Base-by-base conservation (phyloP, 2,888 invertebrate genomes). In the Bedellia somnulentella region DNA sequence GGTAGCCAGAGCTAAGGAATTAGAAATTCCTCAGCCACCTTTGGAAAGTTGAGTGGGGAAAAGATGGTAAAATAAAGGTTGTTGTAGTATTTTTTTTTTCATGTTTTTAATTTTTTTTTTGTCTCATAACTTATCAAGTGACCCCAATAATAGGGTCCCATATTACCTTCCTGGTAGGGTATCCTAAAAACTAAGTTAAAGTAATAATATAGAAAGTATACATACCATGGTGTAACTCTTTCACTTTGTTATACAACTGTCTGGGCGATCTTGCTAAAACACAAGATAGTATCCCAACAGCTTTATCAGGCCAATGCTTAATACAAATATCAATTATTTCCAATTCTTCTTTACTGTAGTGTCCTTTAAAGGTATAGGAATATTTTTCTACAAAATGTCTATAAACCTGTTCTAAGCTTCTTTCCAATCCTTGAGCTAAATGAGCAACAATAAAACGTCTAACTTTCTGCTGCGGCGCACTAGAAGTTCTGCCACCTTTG, bases 241-340 rank as follows among this genome's bases (percentile, higher is more conserved):
- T 26, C 14, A 57, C 35, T 38, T 47, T 52, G 36, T 53, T 57
- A 35, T 56, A 57, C 18, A 66, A 53, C 8, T 56, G 57, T 39
- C 66, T 52, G 5, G 55, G 48, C 36, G 64, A 57, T 38, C 71
- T 47, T 8, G 55, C 43, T 8, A 71, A 45, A 15, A 68, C 40
- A 25, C 38, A 32, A 29, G 57, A 43, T 34, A 61, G 41, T 37
- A 51, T 40, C 30, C 38, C 38, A 4, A 53, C 51, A 27, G 55
- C 49, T 31, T 51, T 38, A 15, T 43, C 41, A 9, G 60, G 55
- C 27, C 47, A 41, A 33, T 68, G 54, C 24, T 43, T 39, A 29
- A 58, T 52, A 40, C 61, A 63, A 13, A 62, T 51, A 35, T 57
- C 41, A 47, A 71, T 60, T 6, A 68, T 43, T 49, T 59, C 66